Conservation (phyloP, 2,888 invertebrate species). For the Griposia aprilina region DNA sequence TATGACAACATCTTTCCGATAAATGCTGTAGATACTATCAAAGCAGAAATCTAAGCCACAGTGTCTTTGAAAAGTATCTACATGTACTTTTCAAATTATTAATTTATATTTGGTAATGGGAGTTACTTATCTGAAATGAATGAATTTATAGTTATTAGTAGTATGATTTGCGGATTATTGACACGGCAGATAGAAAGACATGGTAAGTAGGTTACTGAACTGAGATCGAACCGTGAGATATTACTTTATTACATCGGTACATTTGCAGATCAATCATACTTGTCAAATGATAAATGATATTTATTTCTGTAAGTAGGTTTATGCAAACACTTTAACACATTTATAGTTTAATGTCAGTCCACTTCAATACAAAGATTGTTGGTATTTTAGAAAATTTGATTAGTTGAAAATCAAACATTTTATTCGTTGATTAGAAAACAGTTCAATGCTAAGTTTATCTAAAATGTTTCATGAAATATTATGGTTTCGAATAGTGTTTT, state of each 20-base stretch:
- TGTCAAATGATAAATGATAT: conserved; percentile 21
- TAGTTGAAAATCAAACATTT: too few species aligned
- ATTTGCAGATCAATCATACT: conserved; percentile 43
- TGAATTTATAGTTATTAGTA: background rate
- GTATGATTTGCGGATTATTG: conserved; percentile 17
- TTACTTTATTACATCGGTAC: conserved; percentile 6
- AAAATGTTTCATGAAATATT: too few species aligned
- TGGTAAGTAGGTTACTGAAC: conserved; percentile 43
- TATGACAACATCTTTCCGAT: background rate
- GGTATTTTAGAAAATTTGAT: too few species aligned
- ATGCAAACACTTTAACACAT: background rate
- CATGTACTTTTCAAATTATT: too few species aligned
- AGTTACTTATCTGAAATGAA: too few species aligned
- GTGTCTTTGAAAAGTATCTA: conserved; percentile 1
- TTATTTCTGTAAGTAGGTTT: background rate
- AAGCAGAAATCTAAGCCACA: background rate
- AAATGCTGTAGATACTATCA: background rate
- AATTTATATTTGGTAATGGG: too few species aligned
- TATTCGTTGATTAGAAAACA: too few species aligned
- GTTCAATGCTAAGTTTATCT: too few species aligned
- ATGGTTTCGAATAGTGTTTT: too few species aligned
- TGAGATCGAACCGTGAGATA: conserved; percentile 39
- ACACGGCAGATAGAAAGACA: conserved; percentile 1
- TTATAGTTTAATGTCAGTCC: too few species aligned
- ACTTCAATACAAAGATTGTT: too few species aligned